phyloP scores from a whole-genome alignment of 2,113 vertebrate species.

The Hippopotamus amphibius region DNA sequence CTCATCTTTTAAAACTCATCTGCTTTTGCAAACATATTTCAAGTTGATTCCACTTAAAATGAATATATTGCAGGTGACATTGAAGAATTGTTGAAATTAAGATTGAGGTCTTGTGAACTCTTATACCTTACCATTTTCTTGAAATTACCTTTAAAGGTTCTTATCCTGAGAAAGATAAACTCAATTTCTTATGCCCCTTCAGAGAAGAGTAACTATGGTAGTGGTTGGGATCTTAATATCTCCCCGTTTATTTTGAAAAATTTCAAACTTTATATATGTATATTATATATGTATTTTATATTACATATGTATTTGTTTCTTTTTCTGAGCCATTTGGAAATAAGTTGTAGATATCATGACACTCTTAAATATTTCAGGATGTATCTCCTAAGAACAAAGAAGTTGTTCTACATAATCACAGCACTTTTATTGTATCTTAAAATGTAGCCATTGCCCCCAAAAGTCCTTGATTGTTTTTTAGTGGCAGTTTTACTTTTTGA shows the following conservation, averaged over 20 bases:
- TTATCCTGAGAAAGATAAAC: not conserved
- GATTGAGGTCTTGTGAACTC: not conserved
- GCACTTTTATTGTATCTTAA: not conserved
- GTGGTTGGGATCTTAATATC: not conserved
- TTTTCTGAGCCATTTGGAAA: slow-evolving; percentile 14
- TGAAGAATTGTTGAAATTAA: not conserved
- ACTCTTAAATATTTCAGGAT: not conserved
- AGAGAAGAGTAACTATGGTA: not conserved
- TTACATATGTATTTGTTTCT: not conserved
- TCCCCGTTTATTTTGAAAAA: not conserved
- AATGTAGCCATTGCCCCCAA: not conserved
- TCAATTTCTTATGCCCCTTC: not conserved
- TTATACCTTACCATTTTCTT: not conserved
- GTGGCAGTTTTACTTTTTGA: not conserved
- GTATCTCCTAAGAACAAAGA: not conserved
- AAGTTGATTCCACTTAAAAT: not conserved
- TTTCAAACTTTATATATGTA: not conserved
- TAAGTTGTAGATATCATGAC: not conserved
- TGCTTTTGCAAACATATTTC: not conserved
- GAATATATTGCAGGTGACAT: not conserved
- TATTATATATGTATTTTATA: not conserved
- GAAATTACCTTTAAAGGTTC: not conserved
- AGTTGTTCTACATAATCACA: not conserved
- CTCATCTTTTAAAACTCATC: not conserved
- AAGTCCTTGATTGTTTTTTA: not conserved